Conservation (phyloP, 2,888 invertebrate species). For the Quadroppia sp. region DNA sequence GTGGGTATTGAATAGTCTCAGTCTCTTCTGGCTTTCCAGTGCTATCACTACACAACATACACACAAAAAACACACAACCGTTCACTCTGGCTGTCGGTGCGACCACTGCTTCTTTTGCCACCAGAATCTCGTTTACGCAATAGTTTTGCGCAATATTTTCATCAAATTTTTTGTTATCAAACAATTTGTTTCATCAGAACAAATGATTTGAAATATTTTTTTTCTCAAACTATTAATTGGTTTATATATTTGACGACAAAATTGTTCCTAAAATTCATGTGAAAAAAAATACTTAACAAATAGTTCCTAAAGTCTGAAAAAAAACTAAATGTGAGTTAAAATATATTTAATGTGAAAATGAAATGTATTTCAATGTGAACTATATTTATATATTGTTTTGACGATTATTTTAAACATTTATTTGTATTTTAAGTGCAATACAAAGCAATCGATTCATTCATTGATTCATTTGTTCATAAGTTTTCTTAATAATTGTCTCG, state of each 20-base stretch:
- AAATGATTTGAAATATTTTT: not conserved
- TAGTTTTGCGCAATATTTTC: constrained; percentile 23
- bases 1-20: constrained; percentile 21
- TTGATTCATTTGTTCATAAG: too few relatives aligned
- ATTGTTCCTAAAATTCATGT: not conserved
- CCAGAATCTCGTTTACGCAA: constrained; percentile 12
- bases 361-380: too few relatives aligned
- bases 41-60: constrained; percentile 31
- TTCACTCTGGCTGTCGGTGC: not conserved
- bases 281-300: not conserved
- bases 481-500: not conserved
- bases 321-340: too few relatives aligned
- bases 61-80: too few relatives aligned
- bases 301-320: not conserved
- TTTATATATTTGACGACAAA: not conserved
- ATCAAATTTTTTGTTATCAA: constrained; percentile 18
- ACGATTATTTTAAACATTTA: too few relatives aligned
- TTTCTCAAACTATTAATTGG: too few relatives aligned
- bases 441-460: too few relatives aligned
- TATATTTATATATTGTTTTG: too few relatives aligned
- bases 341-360: too few relatives aligned
- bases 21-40: constrained; percentile 23
- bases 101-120: not conserved
- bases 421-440: not conserved
- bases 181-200: too few relatives aligned